A percentile compares a stretch with the other conserved stretches of the same genome.
Conservation (phyloP, 2,113 vertebrate genomes). For the Ardeotis arabs region DNA sequence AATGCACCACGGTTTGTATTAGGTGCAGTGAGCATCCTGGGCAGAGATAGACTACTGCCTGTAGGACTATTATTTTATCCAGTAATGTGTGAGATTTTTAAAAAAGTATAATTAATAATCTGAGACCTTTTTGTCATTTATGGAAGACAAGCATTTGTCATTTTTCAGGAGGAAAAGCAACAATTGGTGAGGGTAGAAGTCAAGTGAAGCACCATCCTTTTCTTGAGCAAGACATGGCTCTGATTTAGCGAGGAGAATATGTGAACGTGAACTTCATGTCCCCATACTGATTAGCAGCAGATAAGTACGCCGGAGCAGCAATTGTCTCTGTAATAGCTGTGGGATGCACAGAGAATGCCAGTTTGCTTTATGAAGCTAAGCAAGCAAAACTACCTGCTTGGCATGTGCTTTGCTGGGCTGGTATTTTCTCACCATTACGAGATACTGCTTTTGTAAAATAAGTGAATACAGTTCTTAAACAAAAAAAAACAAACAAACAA, state of each 20-base stretch:
- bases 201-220: not conserved
- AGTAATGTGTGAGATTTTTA: not conserved
- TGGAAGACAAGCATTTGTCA: not conserved
- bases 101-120: not conserved
- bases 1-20: fast-evolving
- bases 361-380: not conserved
- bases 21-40: not conserved
- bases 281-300: not conserved
- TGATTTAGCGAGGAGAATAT: not conserved
- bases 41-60: not conserved
- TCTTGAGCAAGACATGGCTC: not conserved
- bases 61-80: not conserved
- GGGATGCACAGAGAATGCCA: not conserved
- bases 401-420: not conserved
- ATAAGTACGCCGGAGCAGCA: not conserved
- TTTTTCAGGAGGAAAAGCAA: not conserved
- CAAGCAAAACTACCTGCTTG: not conserved
- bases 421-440: not conserved
- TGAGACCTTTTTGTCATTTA: not conserved
- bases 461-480: not conserved
- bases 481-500: not conserved
- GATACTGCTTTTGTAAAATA: not conserved
- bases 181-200: not conserved
- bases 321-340: not conserved
- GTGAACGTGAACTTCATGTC: not conserved